phyloP scores from a whole-genome alignment of 2,113 vertebrate species.

The Microcebus lehilahytsara region DNA sequence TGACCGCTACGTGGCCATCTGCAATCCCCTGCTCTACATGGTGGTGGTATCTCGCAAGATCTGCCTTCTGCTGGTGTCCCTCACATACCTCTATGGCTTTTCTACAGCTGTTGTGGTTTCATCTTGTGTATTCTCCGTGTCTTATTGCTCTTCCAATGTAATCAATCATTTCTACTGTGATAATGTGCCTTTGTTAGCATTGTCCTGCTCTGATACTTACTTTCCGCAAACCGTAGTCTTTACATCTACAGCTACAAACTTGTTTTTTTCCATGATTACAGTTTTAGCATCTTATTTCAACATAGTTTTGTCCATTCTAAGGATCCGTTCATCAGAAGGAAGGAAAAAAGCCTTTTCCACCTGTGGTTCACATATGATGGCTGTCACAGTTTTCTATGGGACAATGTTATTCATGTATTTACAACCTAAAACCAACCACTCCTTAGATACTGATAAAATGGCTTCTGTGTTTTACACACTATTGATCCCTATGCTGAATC shows the following conservation, averaged over 20 bases:
- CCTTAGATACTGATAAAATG: constrained; percentile 60
- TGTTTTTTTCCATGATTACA: constrained; percentile 28
- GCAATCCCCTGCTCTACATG: constrained; percentile 66
- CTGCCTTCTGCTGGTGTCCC: constrained; percentile 40
- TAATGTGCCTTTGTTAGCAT: constrained; percentile 60
- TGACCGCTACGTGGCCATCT: constrained; percentile 72
- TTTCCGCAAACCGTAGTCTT: constrained; percentile 50
- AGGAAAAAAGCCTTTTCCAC: constrained; percentile 60
- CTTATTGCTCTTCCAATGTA: constrained; percentile 67
- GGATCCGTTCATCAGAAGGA: constrained; percentile 37
- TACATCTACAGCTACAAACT: constrained; percentile 37
- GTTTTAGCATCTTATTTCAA: constrained; percentile 57
- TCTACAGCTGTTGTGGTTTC: constrained; percentile 55
- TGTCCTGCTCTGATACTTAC: constrained; percentile 72
- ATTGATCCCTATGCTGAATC: constrained; percentile 57
- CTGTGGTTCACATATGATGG: constrained; percentile 42
- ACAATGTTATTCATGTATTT: constrained; percentile 55
- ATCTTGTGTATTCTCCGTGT: constrained; percentile 33
- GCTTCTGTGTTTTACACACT: constrained; percentile 62
- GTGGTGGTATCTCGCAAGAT: background rate
- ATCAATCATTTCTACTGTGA: constrained; percentile 79
- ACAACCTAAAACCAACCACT: constrained; percentile 30
- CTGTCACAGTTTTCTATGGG: constrained; percentile 32
- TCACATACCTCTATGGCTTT: constrained; percentile 34
- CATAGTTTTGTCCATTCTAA: constrained; percentile 49